phyloP scores from a whole-genome alignment of 2,113 vertebrate species.

The Hyla sarda region DNA sequence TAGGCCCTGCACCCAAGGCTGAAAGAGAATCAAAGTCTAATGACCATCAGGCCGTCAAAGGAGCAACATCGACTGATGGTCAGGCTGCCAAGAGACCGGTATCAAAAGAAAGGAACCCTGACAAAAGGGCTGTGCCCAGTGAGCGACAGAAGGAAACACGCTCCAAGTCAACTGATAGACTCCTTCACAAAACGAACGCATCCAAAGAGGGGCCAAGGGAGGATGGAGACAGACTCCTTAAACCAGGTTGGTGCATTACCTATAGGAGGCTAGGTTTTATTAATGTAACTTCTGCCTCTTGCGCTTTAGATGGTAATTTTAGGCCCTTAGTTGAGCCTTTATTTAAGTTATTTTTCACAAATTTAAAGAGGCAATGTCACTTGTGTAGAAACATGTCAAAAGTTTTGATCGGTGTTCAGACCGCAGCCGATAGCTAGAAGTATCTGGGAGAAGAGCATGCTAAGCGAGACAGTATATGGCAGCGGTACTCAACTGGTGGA shows the following conservation, averaged over 20 bases:
- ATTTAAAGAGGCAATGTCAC: too few species aligned
- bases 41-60: conserved; percentile 74
- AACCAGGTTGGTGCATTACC: conserved; percentile 28
- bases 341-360: too few species aligned
- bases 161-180: conserved; percentile 5
- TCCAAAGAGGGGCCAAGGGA: conserved; percentile 3
- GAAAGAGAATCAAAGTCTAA: conserved; percentile 70
- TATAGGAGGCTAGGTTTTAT: not conserved
- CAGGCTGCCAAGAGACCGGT: not conserved
- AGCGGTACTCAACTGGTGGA: too few species aligned
- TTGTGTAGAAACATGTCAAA: too few species aligned
- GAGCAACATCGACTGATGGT: conserved; percentile 55
- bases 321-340: too few species aligned
- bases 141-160: conserved; percentile 16
- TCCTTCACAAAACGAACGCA: not conserved
- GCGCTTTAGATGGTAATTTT: not conserved
- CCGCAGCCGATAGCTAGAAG: too few species aligned
- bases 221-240: conserved; percentile 19
- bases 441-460: too few species aligned
- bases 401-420: too few species aligned
- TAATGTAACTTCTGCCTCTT: not conserved
- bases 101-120: not conserved
- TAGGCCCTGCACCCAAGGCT: conserved; percentile 81
- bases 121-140: not conserved
- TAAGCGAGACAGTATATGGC: too few species aligned